Conservation (phyloP, 2,888 invertebrate species). For the Eumerus sabulonum region DNA sequence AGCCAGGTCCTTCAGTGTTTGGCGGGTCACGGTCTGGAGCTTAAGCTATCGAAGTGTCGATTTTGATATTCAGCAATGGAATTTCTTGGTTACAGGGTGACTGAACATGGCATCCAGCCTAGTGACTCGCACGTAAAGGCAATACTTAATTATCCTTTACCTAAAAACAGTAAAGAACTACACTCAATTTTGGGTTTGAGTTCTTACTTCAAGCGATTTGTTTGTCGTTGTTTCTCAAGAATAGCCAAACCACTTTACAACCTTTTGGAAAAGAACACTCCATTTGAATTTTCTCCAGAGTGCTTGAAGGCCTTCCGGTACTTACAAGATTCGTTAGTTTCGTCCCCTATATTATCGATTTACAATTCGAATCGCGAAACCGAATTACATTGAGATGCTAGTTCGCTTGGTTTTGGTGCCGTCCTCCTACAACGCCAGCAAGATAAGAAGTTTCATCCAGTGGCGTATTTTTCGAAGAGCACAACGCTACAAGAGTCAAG, state of each 20-base stretch:
- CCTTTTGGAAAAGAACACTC: background rate
- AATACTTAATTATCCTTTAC: constrained; percentile 27
- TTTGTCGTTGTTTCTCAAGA: constrained; percentile 12
- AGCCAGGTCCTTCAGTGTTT: background rate
- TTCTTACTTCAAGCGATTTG: constrained; percentile 19
- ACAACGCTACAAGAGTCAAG: constrained; percentile 68
- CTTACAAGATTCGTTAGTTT: background rate
- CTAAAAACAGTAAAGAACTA: constrained; percentile 24
- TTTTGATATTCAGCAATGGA: constrained; percentile 38
- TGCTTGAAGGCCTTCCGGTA: background rate
- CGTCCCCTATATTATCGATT: constrained; percentile 4
- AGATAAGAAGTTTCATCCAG: constrained; percentile 71
- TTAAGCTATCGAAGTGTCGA: constrained; percentile 26
- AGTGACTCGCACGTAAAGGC: constrained; percentile 20
- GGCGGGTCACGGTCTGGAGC: background rate
- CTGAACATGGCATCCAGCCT: constrained; percentile 10
- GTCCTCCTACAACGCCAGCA: constrained; percentile 73
- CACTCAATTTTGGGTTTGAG: constrained; percentile 52
- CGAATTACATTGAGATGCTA: constrained; percentile 75
- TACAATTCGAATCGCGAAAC: constrained; percentile 73
- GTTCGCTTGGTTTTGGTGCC: constrained; percentile 72
- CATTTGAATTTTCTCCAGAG: background rate
- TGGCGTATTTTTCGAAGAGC: constrained; percentile 72
- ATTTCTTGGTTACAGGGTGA: constrained; percentile 42
- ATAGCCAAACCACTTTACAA: constrained; percentile 10